Conservation (phyloP, 2,113 vertebrate species). For the Caranx melampygus region DNA sequence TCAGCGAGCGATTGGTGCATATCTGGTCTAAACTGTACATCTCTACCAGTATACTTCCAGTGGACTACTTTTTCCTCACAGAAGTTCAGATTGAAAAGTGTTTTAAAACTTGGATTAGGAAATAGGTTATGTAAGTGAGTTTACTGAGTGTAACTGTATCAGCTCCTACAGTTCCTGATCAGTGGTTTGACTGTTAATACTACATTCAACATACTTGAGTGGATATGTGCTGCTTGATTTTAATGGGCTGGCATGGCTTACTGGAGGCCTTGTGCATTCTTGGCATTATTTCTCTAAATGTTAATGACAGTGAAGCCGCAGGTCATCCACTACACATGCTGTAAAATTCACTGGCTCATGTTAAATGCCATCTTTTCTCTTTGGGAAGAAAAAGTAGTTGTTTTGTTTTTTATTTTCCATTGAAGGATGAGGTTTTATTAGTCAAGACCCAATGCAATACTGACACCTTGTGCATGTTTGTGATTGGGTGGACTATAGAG, state of each 20-base stretch:
- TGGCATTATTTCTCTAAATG: conserved; percentile 23
- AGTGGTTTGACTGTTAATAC: not conserved
- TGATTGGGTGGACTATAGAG: not conserved
- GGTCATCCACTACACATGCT: not conserved
- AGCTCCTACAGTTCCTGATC: not conserved
- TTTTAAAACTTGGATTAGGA: not conserved
- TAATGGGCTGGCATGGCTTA: not conserved
- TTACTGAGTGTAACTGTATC: not conserved
- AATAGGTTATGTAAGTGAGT: not conserved
- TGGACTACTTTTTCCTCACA: not conserved
- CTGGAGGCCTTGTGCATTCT: not conserved
- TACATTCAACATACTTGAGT: not conserved
- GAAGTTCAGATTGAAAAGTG: not conserved
- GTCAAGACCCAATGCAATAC: not conserved
- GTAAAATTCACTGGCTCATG: not conserved
- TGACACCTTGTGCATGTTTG: not conserved
- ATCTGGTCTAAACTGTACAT: not conserved
- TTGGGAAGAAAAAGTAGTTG: not conserved
- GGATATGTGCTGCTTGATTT: fast-evolving
- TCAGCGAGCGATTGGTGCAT: no score
- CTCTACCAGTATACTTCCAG: not conserved
- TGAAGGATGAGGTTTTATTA: not conserved
- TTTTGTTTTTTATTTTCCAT: not conserved
- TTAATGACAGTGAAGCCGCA: not conserved
- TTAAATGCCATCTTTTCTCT: not conserved